A percentile compares a stretch with the other conserved stretches of the same genome.
Conservation (phyloP, 2,113 vertebrate species). For the Tenebrosternarchus preto region DNA sequence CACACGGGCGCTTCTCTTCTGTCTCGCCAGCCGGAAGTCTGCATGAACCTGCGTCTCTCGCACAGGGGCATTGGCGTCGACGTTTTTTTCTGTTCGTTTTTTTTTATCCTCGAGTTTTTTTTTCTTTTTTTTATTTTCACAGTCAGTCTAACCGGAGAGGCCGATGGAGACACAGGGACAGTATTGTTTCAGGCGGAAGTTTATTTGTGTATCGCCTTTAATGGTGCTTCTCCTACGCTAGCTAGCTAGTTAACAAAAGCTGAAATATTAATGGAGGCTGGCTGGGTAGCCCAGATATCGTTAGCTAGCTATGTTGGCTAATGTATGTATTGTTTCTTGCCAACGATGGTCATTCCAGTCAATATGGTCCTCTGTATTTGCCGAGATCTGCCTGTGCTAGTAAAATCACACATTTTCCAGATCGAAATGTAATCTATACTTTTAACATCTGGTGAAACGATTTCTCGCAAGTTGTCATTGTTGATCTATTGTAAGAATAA, state of each 20-base stretch:
- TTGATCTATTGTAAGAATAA: neutral
- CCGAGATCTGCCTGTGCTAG: neutral
- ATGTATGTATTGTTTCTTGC: slow-evolving; percentile 30
- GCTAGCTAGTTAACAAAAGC: slow-evolving; percentile 49
- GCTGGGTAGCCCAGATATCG: slow-evolving; percentile 31
- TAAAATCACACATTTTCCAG: neutral
- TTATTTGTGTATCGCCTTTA: slow-evolving; percentile 47
- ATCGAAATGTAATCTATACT: neutral
- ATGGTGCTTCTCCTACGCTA: slow-evolving; percentile 18
- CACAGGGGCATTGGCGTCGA: slow-evolving; percentile 68
- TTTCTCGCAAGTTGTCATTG: neutral
- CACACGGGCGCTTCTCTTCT: slow-evolving; percentile 54
- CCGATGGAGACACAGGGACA: slow-evolving; percentile 63
- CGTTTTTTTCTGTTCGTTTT: slow-evolving; percentile 63
- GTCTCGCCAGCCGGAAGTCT: slow-evolving; percentile 79
- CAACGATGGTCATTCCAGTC: neutral
- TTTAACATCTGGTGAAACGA: neutral
- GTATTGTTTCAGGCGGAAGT: slow-evolving; percentile 60
- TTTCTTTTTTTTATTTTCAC: slow-evolving; percentile 71
- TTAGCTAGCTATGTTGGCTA: neutral
- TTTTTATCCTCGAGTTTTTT: slow-evolving; percentile 69
- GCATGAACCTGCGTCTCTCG: slow-evolving; percentile 77
- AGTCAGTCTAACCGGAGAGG: slow-evolving; percentile 67
- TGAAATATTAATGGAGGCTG: slow-evolving; percentile 69
- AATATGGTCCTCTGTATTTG: neutral